Base-by-base conservation (phyloP, 2,797 vertebrate genomes). In the Malacoraja senta region DNA sequence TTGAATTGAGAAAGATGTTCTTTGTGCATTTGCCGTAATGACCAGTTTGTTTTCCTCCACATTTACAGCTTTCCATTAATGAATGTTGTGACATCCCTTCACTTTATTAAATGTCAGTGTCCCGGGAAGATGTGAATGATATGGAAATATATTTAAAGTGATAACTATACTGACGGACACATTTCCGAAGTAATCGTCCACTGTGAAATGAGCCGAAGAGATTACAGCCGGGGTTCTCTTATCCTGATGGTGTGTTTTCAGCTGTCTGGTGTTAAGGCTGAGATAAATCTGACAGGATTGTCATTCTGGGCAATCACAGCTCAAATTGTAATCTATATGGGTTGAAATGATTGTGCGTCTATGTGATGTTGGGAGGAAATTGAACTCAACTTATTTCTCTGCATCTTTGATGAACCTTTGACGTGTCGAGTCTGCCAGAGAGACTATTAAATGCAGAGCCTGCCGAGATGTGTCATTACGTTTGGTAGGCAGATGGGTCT, bases 371-470 rank as follows among this genome's bases (percentile, higher is more conserved):
- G 90, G 68, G 90, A 91, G 24, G 90, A 91, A 91, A 91, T 91
- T 91, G 90, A 91, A 91, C 90, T 91, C 90, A 71, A 72, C 90
- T 72, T 91, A 91, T 91, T 88, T 72, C 90, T 74, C 90, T 91
- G 65, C 90, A 72, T 91, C 90, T 72, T 35, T 91, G 90, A 91
- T 74, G 90, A 91, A 91, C 68, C 71, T 74, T 91, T 91, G 90
- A 91, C 24, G 68, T 71, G 90, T 26, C 1, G 35, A 91, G 90
- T 38, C 38, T 53, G 68, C 24, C 65, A 74, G 90, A 74, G 10
- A 91, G 21, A 74, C 21, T 74, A 91, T 91, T 91, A 71, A 90
- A 91, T 91, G 90, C 68, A 13, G 19, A 74, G 35, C 24, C 65
- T 74, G 65, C 74, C 65, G 35, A 91, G 24, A 91, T 91, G 35